Evolutionary conservation across 1,140 invertebrate genomes (phyloP), one percentile per base, ranked within the genome.

Genomic region (Ips nitidus): DNA sequence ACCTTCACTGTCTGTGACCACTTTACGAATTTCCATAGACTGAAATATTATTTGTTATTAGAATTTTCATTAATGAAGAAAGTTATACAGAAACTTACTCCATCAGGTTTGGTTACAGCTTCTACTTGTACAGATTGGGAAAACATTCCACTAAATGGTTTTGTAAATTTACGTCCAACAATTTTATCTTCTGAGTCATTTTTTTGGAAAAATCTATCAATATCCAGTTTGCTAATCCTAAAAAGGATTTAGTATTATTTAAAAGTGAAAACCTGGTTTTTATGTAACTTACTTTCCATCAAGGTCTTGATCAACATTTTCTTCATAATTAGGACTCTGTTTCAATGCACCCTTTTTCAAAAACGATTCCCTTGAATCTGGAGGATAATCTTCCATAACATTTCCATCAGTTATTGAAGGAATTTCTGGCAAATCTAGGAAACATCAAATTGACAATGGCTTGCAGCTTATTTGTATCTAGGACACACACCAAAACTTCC

Each of bases 241-340:
- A 8, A 50, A 2, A 50, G 2, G 7, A 1, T 3, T 50, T 50
- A 22, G 6, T 2, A 8, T 55, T 36, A 55, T 7, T 36, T 38
- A 55, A n/a, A 37, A 55, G 4, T 55, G 52, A 55, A 55, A 55
- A 55, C n/a, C 37, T 38, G 7, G 5, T 7, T 39, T 62, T 41
- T 41, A 36, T 56, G 38, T n/a, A 41, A 60, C 82, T 75, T 80
- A 85, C 84, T 81, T 81, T 80, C 82, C 82, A 80, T 86, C 84
- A 42, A 86, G 70, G 77, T 83, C 82, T 56, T 71, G 66, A 77
- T 86, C 85, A 39, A 73, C 45, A 75, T 81, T 82, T 6, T 75
- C 64, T 5, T 80, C 74, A 73, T 78, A 79, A 60, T 8, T 47
- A 1, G 41, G 59, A 5, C 2, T 47, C 2, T 62, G 8, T 40